Evolutionary conservation across 1,140 invertebrate genomes (phyloP), one percentile per base, ranked within the genome.

Genomic region (Neoseiulus cucumeris): DNA sequence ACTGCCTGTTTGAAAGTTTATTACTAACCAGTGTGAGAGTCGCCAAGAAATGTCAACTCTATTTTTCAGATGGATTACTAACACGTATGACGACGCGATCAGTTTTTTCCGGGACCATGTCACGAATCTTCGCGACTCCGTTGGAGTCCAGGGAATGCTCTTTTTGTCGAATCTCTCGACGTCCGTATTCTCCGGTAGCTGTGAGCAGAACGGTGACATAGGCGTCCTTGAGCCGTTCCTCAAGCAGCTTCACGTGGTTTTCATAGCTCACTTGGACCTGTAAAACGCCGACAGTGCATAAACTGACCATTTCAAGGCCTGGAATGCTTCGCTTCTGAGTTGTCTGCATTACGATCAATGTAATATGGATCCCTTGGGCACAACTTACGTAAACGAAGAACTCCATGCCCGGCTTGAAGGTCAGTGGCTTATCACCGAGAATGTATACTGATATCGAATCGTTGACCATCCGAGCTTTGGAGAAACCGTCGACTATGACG

Each of bases 321-420:
- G 12, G 42, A 14, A 14, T 14, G 42, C 42, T 44, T 44, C 12
- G n/a, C 12, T 44, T 44, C n/a, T 44, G 42, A 44, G n/a, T 44
- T n/a, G n/a, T 44, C 42, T 44, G 42, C n/a, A 14, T 14, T 14
- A 14, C 42, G 42, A 69, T 42, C 14, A n/a, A 14, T 29, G 17
- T 39, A 22, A 67, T 67, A 42, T 44, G 42, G 0, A 44, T 55
- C 6, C 7, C 30, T 17, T 29, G n/a, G 7, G 22, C 33, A 67
- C 33, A 72, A 67, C 78, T 76, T 72, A 82, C 79, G 68, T 79
- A 73, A 22, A 74, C 70, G 28, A 75, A 74, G 67, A 81, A 76
- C 0, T 76, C 74, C 70, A 80, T 77, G 66, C 79, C 77, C 2
- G 82, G 82, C 71, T 79, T 82, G 70, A 83, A 84, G 30, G 80